Base-by-base conservation (phyloP, 1,140 invertebrate genomes). In the Pachypeltis micranthus region DNA sequence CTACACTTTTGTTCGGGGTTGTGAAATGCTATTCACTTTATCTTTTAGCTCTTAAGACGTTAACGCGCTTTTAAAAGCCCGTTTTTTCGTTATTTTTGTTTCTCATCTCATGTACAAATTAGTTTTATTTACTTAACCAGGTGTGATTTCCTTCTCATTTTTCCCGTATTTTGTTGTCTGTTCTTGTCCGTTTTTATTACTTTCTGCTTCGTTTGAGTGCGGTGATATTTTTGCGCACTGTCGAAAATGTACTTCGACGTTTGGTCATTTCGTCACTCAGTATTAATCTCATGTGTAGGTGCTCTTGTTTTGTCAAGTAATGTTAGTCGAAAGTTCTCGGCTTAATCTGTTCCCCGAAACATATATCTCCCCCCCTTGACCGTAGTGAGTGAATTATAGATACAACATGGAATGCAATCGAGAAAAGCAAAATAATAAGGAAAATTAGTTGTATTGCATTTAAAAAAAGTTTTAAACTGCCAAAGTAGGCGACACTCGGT, bases 1-100 rank as follows among this genome's bases (percentile, higher is more conserved):
- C 57, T 47, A 57, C 27, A 63, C 19, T 63, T 44, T 63, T 44
- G 4, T 63, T 63, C 12, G 62, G 62, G 62, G 62, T 63, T 63
- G 62, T 63, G 62, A 63, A 63, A 51, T 51, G 47, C 47, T 51
- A 51, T 21, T 39, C 23, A 51, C 47, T 51, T 51, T 51, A 51
- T 51, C 47, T 7, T 51, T 51, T n/a, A n/a, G n/a, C n/a, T n/a
- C n/a, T n/a, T n/a, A n/a, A 51, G 47, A 21, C 34, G 34, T 21
- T 51, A 51, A 51, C 12, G 19, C 7, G 7, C 31, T 39, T 39
- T 10, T 10, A 39, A 39, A 39, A 10, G 7, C 34, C n/a, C n/a
- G 7, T 39, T 39, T 39, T 39, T n/a, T 39, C 34, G 7, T 39
- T 39, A 39, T 51, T 51, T 51, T 7, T 39, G 7, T 10, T 10